These are phyloP conservation scores for Pocillopora meandrina DNA, from an alignment of 92 coral and sea anemone genomes.

Conservation along the genomic window DNA sequence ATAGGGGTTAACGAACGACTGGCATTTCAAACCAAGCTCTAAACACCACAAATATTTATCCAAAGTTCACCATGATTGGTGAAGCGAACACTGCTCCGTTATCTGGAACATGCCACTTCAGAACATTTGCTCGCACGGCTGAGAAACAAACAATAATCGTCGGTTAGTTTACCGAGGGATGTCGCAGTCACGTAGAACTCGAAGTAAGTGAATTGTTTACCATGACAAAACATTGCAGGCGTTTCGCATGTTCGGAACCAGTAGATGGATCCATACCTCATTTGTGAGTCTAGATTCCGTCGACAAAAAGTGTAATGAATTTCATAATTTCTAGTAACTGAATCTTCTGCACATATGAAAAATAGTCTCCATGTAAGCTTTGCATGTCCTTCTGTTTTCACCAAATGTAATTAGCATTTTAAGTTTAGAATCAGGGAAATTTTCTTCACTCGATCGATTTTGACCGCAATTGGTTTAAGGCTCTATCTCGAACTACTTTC, in stretches of 20 bases:
- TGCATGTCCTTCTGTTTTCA: background rate
- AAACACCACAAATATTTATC: background rate
- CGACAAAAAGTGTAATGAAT: background rate
- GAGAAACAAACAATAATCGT: slow-evolving; percentile 18
- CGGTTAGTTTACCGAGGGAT: slow-evolving; percentile 6
- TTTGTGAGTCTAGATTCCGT: background rate
- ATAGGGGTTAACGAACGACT: slow-evolving; percentile 8
- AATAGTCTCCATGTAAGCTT: background rate
- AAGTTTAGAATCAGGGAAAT: background rate
- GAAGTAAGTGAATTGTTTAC: slow-evolving; percentile 10
- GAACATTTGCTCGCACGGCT: background rate
- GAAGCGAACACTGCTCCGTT: background rate
- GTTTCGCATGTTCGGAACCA: background rate
- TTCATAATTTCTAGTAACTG: background rate
- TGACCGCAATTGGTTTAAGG: background rate
- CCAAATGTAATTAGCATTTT: slow-evolving; percentile 2
- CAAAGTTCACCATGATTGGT: slow-evolving; percentile 3
- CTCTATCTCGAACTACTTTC: too few relatives aligned
- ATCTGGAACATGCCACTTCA: too few relatives aligned
- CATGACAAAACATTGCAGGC: background rate
- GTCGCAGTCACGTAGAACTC: slow-evolving; percentile 31
- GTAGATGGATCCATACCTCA: background rate
- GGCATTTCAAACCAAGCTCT: slow-evolving; percentile 18
- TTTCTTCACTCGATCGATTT: background rate
- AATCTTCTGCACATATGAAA: background rate